Percentiles rank a stretch among this genome's conserved stretches.
Evolutionary conservation across 2,797 vertebrate species (phyloP).

Genomic region (Halcyon chelicuti): DNA sequence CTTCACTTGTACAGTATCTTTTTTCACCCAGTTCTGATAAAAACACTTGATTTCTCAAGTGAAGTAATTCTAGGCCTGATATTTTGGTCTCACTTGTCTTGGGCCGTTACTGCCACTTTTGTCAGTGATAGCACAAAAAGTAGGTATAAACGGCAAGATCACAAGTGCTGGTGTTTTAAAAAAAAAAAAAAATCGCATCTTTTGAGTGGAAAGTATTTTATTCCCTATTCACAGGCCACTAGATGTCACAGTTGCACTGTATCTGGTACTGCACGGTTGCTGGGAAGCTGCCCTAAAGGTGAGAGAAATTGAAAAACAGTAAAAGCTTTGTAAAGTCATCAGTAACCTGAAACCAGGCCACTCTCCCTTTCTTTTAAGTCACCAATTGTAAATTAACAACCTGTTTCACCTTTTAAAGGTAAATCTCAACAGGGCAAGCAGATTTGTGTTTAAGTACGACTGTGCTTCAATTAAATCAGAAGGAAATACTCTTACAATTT

Average conservation of each 20-base stretch:
- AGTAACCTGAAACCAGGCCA: not conserved
- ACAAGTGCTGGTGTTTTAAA: not conserved
- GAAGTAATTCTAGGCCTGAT: not conserved
- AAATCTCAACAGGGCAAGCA: not conserved
- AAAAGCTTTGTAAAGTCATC: not conserved
- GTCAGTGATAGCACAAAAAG: not conserved
- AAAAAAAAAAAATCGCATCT: not conserved
- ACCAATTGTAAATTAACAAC: not conserved
- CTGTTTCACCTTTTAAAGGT: not conserved
- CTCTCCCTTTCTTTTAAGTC: not conserved
- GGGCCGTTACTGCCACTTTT: not conserved
- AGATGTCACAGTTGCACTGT: conserved; percentile 70
- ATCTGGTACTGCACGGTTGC: not conserved
- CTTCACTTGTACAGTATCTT: not conserved
- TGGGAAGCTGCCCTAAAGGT: not conserved
- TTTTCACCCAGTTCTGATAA: not conserved
- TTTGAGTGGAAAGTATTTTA: not conserved
- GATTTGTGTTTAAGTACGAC: not conserved
- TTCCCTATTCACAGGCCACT: not conserved
- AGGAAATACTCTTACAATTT: not conserved
- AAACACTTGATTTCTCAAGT: not conserved
- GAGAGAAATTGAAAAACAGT: not conserved
- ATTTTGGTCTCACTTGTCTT: not conserved
- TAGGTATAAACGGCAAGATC: not conserved
- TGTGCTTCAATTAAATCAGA: not conserved